Conservation (phyloP, 2,888 invertebrate species). For the Crematogaster levior region DNA sequence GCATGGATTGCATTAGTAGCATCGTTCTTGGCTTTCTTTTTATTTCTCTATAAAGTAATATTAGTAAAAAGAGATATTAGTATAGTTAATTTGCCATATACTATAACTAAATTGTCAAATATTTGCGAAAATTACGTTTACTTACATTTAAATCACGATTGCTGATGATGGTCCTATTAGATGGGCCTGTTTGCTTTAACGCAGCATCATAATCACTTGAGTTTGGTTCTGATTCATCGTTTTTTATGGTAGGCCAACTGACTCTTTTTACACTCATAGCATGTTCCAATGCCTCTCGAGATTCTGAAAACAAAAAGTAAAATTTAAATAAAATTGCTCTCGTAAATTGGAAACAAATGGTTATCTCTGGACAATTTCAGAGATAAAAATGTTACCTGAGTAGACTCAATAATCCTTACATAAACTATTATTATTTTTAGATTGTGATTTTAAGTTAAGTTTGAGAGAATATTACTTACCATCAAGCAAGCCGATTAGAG, state of each 20-base stretch:
- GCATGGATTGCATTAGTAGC: not conserved
- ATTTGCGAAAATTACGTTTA: constrained; percentile 15
- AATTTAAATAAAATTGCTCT: not conserved
- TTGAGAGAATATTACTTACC: constrained; percentile 15
- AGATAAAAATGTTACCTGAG: not conserved
- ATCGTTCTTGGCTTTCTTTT: not conserved
- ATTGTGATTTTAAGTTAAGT: not conserved
- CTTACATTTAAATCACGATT: constrained; percentile 21
- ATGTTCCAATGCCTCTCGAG: constrained; percentile 8
- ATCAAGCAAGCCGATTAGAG: constrained; percentile 13
- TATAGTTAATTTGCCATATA: not conserved
- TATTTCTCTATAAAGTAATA: constrained; percentile 13
- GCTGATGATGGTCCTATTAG: not conserved
- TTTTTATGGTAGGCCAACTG: not conserved
- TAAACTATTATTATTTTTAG: constrained; percentile 4
- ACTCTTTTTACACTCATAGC: not conserved
- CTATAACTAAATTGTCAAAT: not conserved
- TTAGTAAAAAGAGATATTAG: not conserved
- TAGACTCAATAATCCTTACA: not conserved
- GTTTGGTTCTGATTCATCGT: not conserved
- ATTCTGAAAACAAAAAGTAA: constrained; percentile 8
- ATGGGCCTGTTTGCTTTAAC: not conserved
- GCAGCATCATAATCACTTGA: not conserved
- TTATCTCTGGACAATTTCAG: not conserved
- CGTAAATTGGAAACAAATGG: not conserved